These are phyloP conservation scores for Cryptoprocta ferox DNA, from an alignment of 2,797 vertebrate species.

Conservation along the genomic window DNA sequence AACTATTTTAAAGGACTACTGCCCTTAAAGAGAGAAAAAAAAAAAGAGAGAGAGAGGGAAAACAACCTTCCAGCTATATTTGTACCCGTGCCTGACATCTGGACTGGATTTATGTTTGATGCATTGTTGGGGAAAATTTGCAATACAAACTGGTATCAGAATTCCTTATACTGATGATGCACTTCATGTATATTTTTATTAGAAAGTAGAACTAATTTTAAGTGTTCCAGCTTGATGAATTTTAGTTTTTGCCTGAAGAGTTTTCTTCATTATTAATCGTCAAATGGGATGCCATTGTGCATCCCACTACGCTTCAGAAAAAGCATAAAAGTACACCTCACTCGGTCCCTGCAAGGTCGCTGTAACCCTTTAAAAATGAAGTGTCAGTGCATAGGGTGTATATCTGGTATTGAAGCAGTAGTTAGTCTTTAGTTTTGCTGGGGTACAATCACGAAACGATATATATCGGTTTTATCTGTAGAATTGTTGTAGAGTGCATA, in stretches of 20 bases:
- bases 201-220: slow-evolving; percentile 86
- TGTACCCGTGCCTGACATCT: slow-evolving; percentile 84
- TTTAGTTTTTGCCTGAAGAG: slow-evolving; percentile 82
- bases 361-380: slow-evolving; percentile 77
- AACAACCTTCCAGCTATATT: slow-evolving; percentile 39
- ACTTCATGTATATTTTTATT: slow-evolving; percentile 88
- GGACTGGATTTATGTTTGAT: slow-evolving; percentile 83
- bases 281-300: slow-evolving; percentile 57
- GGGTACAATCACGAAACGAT: slow-evolving; percentile 78
- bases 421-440: slow-evolving; percentile 76
- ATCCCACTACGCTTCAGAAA: not conserved
- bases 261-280: slow-evolving; percentile 80
- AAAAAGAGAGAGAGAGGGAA: slow-evolving; percentile 64
- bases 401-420: slow-evolving; percentile 65
- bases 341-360: slow-evolving; percentile 77
- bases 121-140: slow-evolving; percentile 84
- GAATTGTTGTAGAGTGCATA: slow-evolving; percentile 80
- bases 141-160: slow-evolving; percentile 85
- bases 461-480: slow-evolving; percentile 79
- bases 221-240: slow-evolving; percentile 82
- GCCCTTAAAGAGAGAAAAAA: slow-evolving; percentile 73
- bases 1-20: slow-evolving; percentile 85
- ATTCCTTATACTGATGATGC: slow-evolving; percentile 82
- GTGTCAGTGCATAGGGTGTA: slow-evolving; percentile 69
- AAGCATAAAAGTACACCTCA: slow-evolving; percentile 71